Evolutionary conservation across 2,113 vertebrate genomes (phyloP).

Genomic region (Genyomyrus donnyi): DNA sequence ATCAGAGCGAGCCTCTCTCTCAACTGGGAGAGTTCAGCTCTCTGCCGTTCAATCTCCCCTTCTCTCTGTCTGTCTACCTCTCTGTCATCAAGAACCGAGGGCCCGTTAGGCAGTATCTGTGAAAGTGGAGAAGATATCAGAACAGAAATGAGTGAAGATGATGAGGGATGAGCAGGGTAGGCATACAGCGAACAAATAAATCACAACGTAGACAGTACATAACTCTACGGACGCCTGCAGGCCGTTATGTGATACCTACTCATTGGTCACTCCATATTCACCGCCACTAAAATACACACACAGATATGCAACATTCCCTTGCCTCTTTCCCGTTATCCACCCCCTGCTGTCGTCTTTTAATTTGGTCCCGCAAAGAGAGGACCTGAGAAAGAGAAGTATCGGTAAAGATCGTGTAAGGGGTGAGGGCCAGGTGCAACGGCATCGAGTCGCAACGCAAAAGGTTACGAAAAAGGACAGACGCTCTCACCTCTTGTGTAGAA

Average conservation of each 20-base stretch:
- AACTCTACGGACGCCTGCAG: background rate
- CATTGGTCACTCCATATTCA: background rate
- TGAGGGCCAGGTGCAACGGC: background rate
- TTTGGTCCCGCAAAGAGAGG: slow-evolving; percentile 58
- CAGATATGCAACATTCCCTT: slow-evolving; percentile 28
- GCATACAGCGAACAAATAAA: background rate
- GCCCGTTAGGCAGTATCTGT: slow-evolving; percentile 76
- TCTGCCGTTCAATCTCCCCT: slow-evolving; percentile 75
- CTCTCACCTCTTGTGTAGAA: slow-evolving; percentile 74
- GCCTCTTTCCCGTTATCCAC: slow-evolving; percentile 66
- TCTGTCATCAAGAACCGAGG: slow-evolving; percentile 56
- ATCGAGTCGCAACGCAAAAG: background rate
- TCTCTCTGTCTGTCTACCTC: slow-evolving; percentile 65
- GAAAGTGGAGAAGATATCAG: background rate
- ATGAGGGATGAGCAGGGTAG: no score
- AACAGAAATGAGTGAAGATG: background rate
- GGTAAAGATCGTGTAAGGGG: background rate
- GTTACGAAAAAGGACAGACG: background rate
- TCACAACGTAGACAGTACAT: background rate
- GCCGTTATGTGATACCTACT: background rate
- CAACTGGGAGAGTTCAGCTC: slow-evolving; percentile 75
- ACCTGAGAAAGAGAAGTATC: slow-evolving; percentile 40
- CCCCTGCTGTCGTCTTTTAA: slow-evolving; percentile 65
- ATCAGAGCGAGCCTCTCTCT: slow-evolving; percentile 79
- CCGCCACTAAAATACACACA: background rate